A percentile compares a stretch with the other conserved stretches of the same genome.
Conservation (phyloP, 2,797 vertebrate species). For the Diglossa cyanea region DNA sequence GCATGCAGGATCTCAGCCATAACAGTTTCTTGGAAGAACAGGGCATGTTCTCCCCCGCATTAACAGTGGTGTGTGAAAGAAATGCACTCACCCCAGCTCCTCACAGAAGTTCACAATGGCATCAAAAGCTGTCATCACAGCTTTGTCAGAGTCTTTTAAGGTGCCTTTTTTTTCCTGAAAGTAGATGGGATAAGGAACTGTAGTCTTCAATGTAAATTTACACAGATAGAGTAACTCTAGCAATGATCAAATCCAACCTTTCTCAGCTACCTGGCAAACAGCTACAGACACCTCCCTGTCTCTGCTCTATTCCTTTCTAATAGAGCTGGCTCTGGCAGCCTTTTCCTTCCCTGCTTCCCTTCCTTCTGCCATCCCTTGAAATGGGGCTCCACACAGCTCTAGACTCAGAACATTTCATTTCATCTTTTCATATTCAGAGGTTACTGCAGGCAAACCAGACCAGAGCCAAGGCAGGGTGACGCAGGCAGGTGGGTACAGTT, state of each 20-base stretch:
- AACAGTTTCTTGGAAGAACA: background rate
- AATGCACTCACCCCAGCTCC: slow-evolving; percentile 83
- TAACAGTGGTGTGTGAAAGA: background rate
- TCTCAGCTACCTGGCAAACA: background rate
- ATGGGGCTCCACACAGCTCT: background rate
- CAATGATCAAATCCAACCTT: background rate
- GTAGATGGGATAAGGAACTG: background rate
- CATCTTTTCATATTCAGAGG: background rate
- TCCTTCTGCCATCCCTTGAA: background rate
- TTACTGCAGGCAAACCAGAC: background rate
- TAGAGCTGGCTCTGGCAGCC: background rate
- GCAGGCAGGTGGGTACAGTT: background rate
- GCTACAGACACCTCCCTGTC: background rate
- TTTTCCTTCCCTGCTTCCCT: background rate
- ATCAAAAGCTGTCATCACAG: slow-evolving; percentile 85
- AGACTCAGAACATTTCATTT: background rate
- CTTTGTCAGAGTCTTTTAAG: slow-evolving; percentile 85
- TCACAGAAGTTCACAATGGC: slow-evolving; percentile 90
- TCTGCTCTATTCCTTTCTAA: background rate
- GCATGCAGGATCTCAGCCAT: background rate
- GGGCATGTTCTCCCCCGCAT: background rate
- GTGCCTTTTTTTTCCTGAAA: slow-evolving; percentile 87
- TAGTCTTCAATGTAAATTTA: background rate
- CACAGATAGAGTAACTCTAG: background rate
- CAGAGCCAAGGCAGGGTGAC: background rate